Base-by-base conservation (phyloP, 1,140 invertebrate species). In the Diprion similis region DNA sequence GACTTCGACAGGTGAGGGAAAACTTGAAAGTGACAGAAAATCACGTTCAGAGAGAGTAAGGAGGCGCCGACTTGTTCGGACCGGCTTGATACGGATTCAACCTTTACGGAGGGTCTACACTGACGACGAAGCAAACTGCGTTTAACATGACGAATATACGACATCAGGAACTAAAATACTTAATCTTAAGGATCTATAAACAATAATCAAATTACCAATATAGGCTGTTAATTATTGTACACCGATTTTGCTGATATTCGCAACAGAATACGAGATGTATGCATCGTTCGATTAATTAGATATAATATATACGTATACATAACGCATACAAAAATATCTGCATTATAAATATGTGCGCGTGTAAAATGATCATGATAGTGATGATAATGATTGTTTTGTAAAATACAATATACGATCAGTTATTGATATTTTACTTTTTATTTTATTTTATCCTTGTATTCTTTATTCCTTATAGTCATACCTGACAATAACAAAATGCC, bases 171-270 rank as follows among this genome's bases (percentile, higher is more conserved):
- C 11, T 68, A 68, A 11, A 68, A 68, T 68, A 68, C 19, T 68
- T 68, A 68, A 68, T 15, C 8, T 64, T 64, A 64, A 37, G 24
- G 24, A 37, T 1, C 24, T 37, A 37, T 37, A 37, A 37, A 37
- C 24, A 37, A 64, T 64, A 15, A 64, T 17, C 17, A 64, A 64
- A 64, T 17, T 64, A 64, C 1, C 59, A 37, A 37, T 18, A 45
- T 19, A 68, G 66, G 66, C 37, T 68, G 18, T 68, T 68, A 68
- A 68, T 68, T 24, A 68, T 68, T 68, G 66, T 68, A 68, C 18
- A 68, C 18, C 66, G 8, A 18, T 17, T 37, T 37, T 6, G n/a
- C 64, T n/a, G 64, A n/a, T 65, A 65, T n/a, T 65, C 24, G 24
- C 24, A 37, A 37, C 2, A 37, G 2, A 37, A 37, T 37, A 37